Percentiles rank a stretch among this genome's conserved stretches.
phyloP scores from a whole-genome alignment of 2,797 vertebrate genomes.

The Margarornis squamiger region DNA sequence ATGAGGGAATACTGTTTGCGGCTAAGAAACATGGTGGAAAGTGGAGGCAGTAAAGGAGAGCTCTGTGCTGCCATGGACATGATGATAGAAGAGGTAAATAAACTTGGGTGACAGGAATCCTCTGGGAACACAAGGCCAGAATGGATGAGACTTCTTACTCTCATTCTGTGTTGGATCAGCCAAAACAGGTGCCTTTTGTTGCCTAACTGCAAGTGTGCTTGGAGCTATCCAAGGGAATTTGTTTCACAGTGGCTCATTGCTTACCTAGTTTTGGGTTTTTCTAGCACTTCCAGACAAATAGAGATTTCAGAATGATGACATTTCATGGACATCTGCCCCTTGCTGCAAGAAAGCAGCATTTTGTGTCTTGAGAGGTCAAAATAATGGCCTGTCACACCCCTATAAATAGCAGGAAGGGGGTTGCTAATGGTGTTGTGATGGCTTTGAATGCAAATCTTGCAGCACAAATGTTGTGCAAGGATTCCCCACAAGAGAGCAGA shows the following conservation, averaged over 20 bases:
- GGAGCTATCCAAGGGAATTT: not conserved
- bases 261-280: not conserved
- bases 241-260: not conserved
- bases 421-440: not conserved
- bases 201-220: not conserved
- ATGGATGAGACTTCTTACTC: not conserved
- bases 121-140: not conserved
- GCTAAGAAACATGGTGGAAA: constrained; percentile 92
- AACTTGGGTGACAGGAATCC: not conserved
- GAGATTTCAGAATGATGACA: not conserved
- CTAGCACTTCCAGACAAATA: not conserved
- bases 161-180: not conserved
- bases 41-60: constrained; percentile 83
- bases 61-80: constrained; percentile 83
- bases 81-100: constrained; percentile 96
- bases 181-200: not conserved
- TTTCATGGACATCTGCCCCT: not conserved
- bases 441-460: not conserved
- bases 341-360: not conserved
- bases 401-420: not conserved
- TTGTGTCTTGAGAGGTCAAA: not conserved
- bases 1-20: constrained; percentile 95
- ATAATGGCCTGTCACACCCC: not conserved
- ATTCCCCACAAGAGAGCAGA: constrained; percentile 73
- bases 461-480: not conserved